Evolutionary conservation across 2,797 vertebrate species (phyloP).

Genomic region (Podarcis siculus): DNA sequence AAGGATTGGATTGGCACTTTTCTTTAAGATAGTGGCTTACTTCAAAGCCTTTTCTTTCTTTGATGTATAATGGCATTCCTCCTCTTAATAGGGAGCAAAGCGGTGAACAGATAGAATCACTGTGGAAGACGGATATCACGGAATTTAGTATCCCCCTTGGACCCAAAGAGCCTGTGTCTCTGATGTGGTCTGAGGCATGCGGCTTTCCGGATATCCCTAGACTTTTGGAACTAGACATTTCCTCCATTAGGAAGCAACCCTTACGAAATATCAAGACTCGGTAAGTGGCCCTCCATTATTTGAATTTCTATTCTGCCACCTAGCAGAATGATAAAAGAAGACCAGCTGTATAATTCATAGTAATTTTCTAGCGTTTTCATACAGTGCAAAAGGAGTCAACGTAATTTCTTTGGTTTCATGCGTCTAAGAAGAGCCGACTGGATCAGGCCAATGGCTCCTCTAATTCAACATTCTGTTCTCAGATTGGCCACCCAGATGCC

Average conservation of each 20-base stretch:
- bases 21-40: not conserved
- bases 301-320: not conserved
- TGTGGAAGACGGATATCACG: conserved; percentile 66
- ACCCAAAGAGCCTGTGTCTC: conserved; percentile 56
- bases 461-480: no score
- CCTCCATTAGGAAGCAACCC: conserved; percentile 61
- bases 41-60: not conserved
- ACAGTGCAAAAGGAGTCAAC: not conserved
- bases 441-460: no score
- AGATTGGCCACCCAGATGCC: no score
- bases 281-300: conserved; percentile 50
- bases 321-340: not conserved
- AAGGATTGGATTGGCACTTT: not conserved
- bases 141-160: conserved; percentile 64
- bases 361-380: not conserved
- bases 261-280: conserved; percentile 51
- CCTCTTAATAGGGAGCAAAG: conserved; percentile 50
- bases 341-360: not conserved
- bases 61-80: conserved; percentile 16
- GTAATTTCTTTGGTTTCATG: not conserved
- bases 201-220: conserved; percentile 69
- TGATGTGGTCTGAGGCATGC: conserved; percentile 60
- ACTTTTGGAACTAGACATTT: conserved; percentile 70
- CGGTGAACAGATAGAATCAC: conserved; percentile 42
- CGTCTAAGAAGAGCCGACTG: not conserved